A percentile compares a stretch with the other conserved stretches of the same genome.
Evolutionary conservation across 1,140 invertebrate species (phyloP).

Genomic region (Pomacea maculata): DNA sequence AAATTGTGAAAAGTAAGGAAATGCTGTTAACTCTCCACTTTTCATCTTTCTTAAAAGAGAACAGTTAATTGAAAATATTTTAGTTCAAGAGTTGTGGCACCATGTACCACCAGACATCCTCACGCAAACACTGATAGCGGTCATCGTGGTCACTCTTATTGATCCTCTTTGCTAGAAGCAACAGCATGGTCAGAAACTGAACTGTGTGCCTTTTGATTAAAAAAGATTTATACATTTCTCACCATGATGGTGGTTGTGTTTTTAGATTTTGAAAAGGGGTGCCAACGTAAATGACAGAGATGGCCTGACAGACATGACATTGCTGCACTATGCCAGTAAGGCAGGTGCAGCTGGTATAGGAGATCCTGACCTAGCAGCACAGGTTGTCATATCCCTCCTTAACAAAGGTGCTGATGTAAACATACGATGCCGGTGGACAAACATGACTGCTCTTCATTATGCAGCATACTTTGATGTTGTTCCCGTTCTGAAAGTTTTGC

Average conservation of each 20-base stretch:
- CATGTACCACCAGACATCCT: too few species aligned
- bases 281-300: conserved; percentile 69
- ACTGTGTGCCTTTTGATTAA: not conserved
- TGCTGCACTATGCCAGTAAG: conserved; percentile 71
- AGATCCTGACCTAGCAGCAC: conserved; percentile 61
- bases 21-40: too few species aligned
- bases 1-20: too few species aligned
- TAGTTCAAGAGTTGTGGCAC: too few species aligned
- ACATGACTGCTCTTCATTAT: conserved; percentile 71
- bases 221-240: not conserved
- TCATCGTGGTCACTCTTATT: too few species aligned
- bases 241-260: not conserved
- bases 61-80: too few species aligned
- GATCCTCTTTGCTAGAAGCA: too few species aligned
- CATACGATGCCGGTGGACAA: conserved; percentile 70
- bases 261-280: conserved; percentile 66
- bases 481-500: conserved; percentile 66
- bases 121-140: too few species aligned
- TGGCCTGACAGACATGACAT: conserved; percentile 71
- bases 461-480: conserved; percentile 71
- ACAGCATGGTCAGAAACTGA: too few species aligned
- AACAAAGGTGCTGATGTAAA: conserved; percentile 67
- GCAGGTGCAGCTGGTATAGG: conserved; percentile 70
- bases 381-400: conserved; percentile 60
- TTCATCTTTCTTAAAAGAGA: too few species aligned